phyloP scores from a whole-genome alignment of 2,113 vertebrate genomes.

The Terrapene triunguis region DNA sequence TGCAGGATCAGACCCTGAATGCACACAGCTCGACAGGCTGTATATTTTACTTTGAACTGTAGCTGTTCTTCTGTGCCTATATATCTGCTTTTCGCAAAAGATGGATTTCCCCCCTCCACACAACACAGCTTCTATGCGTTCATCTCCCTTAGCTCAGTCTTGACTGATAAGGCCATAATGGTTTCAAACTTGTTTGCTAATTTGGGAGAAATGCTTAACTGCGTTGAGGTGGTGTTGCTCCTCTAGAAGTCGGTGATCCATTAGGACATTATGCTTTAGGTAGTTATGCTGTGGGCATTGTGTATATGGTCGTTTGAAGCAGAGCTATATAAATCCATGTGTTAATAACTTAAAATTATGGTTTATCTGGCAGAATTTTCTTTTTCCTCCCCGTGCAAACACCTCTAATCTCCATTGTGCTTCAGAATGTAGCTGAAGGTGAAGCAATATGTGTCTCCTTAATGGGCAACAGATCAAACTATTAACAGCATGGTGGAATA shows the following conservation, averaged over 20 bases:
- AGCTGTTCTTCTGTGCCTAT: background rate
- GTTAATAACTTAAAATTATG: constrained; percentile 73
- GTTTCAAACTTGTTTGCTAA: constrained; percentile 68
- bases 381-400: constrained; percentile 51
- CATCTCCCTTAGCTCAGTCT: constrained; percentile 70
- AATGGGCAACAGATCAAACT: constrained; percentile 65
- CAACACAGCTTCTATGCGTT: constrained; percentile 6
- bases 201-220: background rate
- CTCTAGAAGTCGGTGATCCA: constrained; percentile 56
- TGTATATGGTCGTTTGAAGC: background rate
- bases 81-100: background rate
- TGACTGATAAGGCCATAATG: constrained; percentile 59
- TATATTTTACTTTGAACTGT: background rate
- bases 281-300: constrained; percentile 32
- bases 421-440: constrained; percentile 13
- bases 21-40: rapidly evolving
- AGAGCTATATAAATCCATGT: constrained; percentile 59
- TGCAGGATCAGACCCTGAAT: rapidly evolving
- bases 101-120: constrained; percentile 33
- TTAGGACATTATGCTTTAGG: constrained; percentile 66
- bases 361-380: constrained; percentile 71
- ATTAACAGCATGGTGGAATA: constrained; percentile 38
- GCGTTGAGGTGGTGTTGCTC: constrained; percentile 59
- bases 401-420: constrained; percentile 14
- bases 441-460: constrained; percentile 53